Evolutionary conservation across 2,113 vertebrate genomes (phyloP), one percentile per base, ranked within the genome.

Genomic region (Nannobrachium achirus): DNA sequence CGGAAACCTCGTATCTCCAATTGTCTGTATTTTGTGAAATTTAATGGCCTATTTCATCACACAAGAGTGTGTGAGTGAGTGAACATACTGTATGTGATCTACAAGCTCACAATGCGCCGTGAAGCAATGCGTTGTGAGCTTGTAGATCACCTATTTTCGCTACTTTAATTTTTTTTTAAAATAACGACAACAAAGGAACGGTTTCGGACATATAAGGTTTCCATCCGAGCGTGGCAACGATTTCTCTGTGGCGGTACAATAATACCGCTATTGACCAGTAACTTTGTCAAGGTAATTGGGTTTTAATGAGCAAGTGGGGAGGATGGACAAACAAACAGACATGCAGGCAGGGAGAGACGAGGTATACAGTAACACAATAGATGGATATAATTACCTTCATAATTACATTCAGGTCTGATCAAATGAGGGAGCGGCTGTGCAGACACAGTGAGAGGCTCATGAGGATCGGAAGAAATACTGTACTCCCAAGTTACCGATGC

Each of bases 361-460:
- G 62, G 66, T 33, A n/a, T n/a, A 33, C 25, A 33, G 25, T 79
- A 84, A 85, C 64, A 76, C 66, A 82, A 46, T 59, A 45, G 49
- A 76, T 76, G 56, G 76, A 80, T 85, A 80, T 85, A 85, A 87
- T 85, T 83, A 77, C 75, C 78, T 72, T 61, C 19, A 66, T 82
- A 82, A 87, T 87, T 84, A 73, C 66, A 66, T 80, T 39, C 50
- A 71, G 51, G 66, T 59, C 15, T 53, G 14, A 57, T 73, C 48
- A 66, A 85, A 86, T 65, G 63, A 83, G 41, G n/a, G 10, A 18
- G 53, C 13, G 33, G 13, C 13, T 1, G 46, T 15, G 46, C 10
- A 48, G 2, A 7, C 1, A n/a, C 13, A 10, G 57, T 62, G 49
- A 56, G 57, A 52, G 63, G 8, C 75, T 81, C 41, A 76, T 38